A percentile compares a stretch with the other conserved stretches of the same genome.
Evolutionary conservation across 2,797 vertebrate species (phyloP).

Genomic region (Sebastes steindachneri): DNA sequence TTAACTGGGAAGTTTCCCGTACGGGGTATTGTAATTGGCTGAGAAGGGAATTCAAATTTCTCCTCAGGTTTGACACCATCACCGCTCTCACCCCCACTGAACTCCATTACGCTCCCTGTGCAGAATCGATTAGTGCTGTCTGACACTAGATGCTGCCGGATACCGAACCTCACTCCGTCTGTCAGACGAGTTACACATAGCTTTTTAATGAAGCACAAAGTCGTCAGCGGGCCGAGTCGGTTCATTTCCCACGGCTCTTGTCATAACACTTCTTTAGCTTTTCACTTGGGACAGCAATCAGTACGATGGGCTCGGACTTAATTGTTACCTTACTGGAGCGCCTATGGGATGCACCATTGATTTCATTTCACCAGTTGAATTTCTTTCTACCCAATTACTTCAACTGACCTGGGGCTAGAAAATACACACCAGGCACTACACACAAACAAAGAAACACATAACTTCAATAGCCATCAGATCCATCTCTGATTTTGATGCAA

Average conservation of each 20-base stretch:
- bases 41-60: constrained; percentile 49
- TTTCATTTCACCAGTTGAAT: constrained; percentile 49
- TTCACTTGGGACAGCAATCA: constrained; percentile 34
- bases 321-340: constrained; percentile 28
- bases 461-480: not conserved
- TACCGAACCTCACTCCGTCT: constrained; percentile 27
- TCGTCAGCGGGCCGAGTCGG: not conserved
- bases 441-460: not conserved
- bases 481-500: constrained; percentile 1
- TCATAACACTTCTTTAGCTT: constrained; percentile 24
- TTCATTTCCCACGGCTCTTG: not conserved
- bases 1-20: constrained; percentile 31
- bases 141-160: constrained; percentile 45
- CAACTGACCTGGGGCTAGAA: constrained; percentile 16
- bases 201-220: constrained; percentile 67
- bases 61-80: constrained; percentile 43
- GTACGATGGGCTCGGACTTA: not conserved
- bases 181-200: constrained; percentile 38
- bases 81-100: constrained; percentile 55
- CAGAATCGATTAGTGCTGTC: constrained; percentile 73
- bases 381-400: constrained; percentile 55
- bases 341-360: constrained; percentile 33
- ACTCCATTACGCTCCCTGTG: constrained; percentile 65
- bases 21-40: constrained; percentile 66
- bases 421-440: not conserved